Percentiles rank a stretch among this genome's conserved stretches.
phyloP scores from a whole-genome alignment of 2,797 vertebrate species.

The Rhinella marina region DNA sequence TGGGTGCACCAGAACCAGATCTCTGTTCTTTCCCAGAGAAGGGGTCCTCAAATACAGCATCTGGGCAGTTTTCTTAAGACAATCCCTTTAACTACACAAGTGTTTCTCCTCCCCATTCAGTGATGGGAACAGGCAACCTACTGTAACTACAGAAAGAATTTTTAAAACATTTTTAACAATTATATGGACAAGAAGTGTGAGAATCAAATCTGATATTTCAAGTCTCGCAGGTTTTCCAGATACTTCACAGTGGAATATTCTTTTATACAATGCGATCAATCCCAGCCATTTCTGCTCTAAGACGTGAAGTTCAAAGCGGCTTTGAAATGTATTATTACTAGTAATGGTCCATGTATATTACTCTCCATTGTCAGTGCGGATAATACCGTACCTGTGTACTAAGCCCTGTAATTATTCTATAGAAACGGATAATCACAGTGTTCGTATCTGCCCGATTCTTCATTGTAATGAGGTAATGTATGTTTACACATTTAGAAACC shows the following conservation, averaged over 20 bases:
- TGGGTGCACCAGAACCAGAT: no score
- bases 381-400: not conserved
- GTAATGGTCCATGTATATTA: no score
- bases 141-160: not conserved
- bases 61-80: no score
- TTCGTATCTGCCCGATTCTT: not conserved
- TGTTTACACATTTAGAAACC: not conserved
- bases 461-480: not conserved
- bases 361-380: not conserved
- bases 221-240: not conserved
- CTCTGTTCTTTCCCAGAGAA: no score
- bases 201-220: not conserved
- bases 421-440: not conserved
- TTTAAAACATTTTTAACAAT: not conserved
- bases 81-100: no score
- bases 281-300: not conserved
- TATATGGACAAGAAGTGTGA: not conserved
- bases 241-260: not conserved
- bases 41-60: no score
- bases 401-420: slow-evolving; percentile 16
- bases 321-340: slow-evolving; percentile 21
- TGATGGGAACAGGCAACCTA: no score
- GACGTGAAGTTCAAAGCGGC: slow-evolving; percentile 25
- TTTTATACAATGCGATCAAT: not conserved
- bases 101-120: no score